phyloP scores from a whole-genome alignment of 2,797 vertebrate genomes.

The Ambastaia sidthimunki region DNA sequence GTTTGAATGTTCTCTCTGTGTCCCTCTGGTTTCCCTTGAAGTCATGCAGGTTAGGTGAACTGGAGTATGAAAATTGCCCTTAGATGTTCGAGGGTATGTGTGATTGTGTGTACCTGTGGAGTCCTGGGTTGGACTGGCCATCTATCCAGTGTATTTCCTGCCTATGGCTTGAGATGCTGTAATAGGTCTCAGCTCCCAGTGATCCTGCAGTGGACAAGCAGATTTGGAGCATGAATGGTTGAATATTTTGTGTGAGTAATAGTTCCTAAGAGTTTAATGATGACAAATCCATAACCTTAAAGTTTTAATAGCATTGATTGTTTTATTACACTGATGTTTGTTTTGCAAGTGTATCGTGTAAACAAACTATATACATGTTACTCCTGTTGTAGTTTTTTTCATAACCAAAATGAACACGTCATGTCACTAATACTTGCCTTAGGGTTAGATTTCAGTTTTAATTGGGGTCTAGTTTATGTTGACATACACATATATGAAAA shows the following conservation, averaged over 20 bases:
- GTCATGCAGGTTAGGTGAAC: no score
- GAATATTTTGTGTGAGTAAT: not conserved
- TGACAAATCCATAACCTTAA: not conserved
- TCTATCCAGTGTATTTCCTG: no score
- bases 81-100: no score
- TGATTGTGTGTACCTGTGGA: no score
- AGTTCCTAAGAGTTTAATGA: not conserved
- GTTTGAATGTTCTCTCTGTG: no score
- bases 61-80: no score
- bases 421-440: conserved; percentile 38
- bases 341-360: conserved; percentile 39
- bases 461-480: conserved; percentile 51
- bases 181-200: no score
- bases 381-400: conserved; percentile 4
- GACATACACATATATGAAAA: conserved; percentile 41
- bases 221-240: no score
- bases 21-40: no score
- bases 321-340: conserved; percentile 13
- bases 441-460: conserved; percentile 34
- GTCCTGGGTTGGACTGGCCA: no score
- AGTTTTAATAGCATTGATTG: not conserved
- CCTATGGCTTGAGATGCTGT: no score
- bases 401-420: conserved; percentile 27
- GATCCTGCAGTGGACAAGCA: no score
- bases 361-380: conserved; percentile 32